Conservation (phyloP, 2,888 invertebrate genomes). For the Petrolisthes cinctipes region DNA sequence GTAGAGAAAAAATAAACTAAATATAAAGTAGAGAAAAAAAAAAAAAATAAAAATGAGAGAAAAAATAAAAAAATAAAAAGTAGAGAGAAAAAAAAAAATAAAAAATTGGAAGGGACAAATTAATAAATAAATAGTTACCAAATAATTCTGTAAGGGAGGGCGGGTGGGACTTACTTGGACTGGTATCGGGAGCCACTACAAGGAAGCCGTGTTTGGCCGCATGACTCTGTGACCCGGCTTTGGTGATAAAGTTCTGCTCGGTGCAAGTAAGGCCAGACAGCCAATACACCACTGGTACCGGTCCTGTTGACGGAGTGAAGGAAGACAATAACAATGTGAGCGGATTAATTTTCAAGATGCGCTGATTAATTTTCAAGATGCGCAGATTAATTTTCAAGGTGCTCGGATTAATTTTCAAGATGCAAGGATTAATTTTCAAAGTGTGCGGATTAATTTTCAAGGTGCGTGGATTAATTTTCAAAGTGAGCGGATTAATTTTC, state of each 20-base stretch:
- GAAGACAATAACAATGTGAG: neutral
- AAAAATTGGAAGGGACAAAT: no score
- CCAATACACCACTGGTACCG: constrained; percentile 88
- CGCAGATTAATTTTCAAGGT: no score
- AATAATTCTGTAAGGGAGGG: neutral
- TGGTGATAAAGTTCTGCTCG: constrained; percentile 95
- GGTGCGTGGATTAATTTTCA: no score
- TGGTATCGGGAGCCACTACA: constrained; percentile 95
- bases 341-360: neutral
- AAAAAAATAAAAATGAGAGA: no score
- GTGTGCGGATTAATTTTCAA: no score
- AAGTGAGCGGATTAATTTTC: no score
- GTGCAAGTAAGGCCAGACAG: constrained; percentile 93
- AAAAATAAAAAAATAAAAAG: neutral
- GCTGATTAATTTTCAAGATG: no score
- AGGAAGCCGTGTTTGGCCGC: constrained; percentile 88
- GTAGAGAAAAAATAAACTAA: no score
- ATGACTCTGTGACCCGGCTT: constrained; percentile 93
- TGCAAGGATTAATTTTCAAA: no score
- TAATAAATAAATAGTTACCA: no score
- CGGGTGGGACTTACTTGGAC: constrained; percentile 76
- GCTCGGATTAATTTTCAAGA: no score
- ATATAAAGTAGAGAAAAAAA: no score
- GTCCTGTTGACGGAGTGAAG: constrained; percentile 67
- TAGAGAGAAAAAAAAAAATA: neutral